A percentile compares a stretch with the other conserved stretches of the same genome.
These are phyloP conservation scores for Anoplolepis gracilipes DNA, from an alignment of 1,140 invertebrate genomes.

Conservation along the genomic window DNA sequence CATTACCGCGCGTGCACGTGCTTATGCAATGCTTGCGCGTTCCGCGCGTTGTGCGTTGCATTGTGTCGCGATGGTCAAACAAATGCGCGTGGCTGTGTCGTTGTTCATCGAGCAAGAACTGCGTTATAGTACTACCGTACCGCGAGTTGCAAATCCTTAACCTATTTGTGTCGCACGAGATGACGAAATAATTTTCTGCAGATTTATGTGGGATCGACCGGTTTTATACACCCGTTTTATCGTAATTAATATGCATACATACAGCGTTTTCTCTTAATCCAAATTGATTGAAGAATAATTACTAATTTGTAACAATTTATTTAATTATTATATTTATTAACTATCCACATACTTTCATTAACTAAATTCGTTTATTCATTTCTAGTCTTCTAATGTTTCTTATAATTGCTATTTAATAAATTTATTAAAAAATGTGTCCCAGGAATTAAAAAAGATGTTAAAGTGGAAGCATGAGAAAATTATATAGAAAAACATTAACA, in stretches of 20 bases:
- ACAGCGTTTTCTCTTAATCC: too few relatives aligned
- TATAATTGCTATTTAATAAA: background rate
- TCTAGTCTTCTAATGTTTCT: background rate
- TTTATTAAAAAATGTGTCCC: background rate
- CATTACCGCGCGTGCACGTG: background rate
- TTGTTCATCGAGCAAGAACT: slow-evolving; percentile 1
- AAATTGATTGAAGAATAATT: too few relatives aligned
- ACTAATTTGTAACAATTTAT: too few relatives aligned
- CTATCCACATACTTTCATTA: background rate
- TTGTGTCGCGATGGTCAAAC: slow-evolving; percentile 43
- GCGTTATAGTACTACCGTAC: background rate
- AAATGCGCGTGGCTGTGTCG: slow-evolving; percentile 22
- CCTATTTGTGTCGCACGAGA: background rate
- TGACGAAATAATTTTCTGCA: background rate
- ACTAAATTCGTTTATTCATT: slow-evolving; percentile 5
- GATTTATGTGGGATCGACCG: background rate
- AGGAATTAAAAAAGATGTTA: background rate
- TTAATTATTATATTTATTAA: background rate
- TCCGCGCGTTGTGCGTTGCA: slow-evolving; percentile 18
- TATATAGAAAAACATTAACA: slow-evolving; percentile 10
- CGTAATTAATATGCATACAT: too few relatives aligned
- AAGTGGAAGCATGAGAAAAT: slow-evolving; percentile 17
- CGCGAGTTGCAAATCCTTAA: background rate
- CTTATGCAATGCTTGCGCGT: slow-evolving; percentile 39
- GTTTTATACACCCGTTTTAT: background rate